Evolutionary conservation across 2,888 invertebrate genomes (phyloP), one percentile per base, ranked within the genome.

Genomic region (Conops quadrifasciatus): DNA sequence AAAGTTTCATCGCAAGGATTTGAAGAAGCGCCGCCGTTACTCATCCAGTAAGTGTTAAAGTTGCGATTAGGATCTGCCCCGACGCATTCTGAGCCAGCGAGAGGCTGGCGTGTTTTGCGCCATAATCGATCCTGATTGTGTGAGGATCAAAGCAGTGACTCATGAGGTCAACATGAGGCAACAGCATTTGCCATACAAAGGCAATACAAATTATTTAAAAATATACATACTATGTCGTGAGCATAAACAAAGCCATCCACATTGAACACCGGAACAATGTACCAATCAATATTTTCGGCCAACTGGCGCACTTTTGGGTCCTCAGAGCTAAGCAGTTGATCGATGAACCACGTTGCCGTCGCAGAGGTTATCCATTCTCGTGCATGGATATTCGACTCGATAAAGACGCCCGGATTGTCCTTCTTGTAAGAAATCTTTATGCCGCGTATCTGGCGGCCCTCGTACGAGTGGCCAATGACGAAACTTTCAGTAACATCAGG

Each of bases 341-440:
- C 90, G 30, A 94, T 89, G 64, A 93, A 88, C 85, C 90, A 92
- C 0, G 91, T 89, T 0, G 90, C 89, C 0, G 90, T 89, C 0
- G 92, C 91, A 0, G 92, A 91, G 0, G 91, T 88, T 28, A 93
- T 91, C 93, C 93, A 93, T 85, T 93, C 93, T 56, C 92, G 87
- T 0, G 90, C 86, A 78, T 90, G 90, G 49, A 90, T 89, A 65
- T 90, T 91, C 51, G 89, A 89, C 86, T 92, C 92, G 16, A 91
- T 87, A 83, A 91, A 90, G 15, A 90, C 89, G 21, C 87, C 88
- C 72, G 88, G 86, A 82, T 90, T 85, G 76, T 88, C 83, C 0
- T 78, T 1, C 7, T 80, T 82, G 49, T 80, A 80, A 0, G 86
- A 84, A 21, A 89, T 84, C 77, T 86, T 88, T 0, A 89, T 87